A percentile compares a stretch with the other conserved stretches of the same genome.
phyloP scores from a whole-genome alignment of 2,113 vertebrate genomes.

The Rynchops niger region DNA sequence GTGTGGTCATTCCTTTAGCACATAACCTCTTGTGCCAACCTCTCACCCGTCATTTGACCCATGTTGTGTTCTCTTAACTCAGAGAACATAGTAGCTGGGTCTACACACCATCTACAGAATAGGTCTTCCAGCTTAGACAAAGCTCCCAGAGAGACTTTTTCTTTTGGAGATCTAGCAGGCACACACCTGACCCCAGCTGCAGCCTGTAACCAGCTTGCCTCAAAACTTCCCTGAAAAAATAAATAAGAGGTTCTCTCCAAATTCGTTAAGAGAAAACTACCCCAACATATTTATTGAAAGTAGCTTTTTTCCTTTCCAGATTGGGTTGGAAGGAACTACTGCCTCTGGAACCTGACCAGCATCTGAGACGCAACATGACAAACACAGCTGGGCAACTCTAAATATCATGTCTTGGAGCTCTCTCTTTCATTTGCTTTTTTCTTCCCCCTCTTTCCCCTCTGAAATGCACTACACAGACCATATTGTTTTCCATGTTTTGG shows the following conservation, averaged over 20 bases:
- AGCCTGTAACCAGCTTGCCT: neutral
- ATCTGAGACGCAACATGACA: neutral
- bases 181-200: neutral
- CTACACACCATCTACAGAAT: neutral
- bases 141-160: neutral
- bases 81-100: neutral
- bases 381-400: neutral
- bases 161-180: neutral
- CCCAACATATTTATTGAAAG: neutral
- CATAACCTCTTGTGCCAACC: neutral
- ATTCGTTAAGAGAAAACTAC: neutral
- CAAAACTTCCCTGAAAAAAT: neutral
- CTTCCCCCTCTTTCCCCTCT: neutral
- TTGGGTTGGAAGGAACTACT: neutral
- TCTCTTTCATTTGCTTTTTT: neutral
- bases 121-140: neutral
- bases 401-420: neutral
- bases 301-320: neutral
- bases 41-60: neutral
- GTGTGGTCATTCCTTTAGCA: neutral
- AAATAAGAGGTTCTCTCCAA: neutral
- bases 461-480: neutral
- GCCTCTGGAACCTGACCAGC: neutral
- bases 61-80: neutral
- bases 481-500: neutral